Evolutionary conservation across 2,888 invertebrate species (phyloP), one percentile per base, ranked within the genome.

Genomic region (Andrena camellia): DNA sequence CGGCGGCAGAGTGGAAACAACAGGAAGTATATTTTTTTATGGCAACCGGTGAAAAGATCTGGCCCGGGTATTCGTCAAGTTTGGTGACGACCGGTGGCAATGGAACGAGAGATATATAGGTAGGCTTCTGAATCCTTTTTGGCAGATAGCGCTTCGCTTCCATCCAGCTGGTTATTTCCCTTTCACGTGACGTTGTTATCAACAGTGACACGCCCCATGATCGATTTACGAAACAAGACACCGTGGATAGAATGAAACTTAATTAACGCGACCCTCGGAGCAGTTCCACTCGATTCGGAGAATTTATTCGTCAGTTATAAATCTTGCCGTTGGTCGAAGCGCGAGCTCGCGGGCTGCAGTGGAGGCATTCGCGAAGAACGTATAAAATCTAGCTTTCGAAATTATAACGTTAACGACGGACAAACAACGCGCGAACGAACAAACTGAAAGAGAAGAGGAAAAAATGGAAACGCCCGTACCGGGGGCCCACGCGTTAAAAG

Each of bases 11-110:
- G 31, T 7, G 13, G 35, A 50, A 66, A 62, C 62, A 68, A 72
- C 20, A 3, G 13, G 20, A 2, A 31, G 26, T 66, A 23, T 70
- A 48, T 50, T 31, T 50, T 57, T 80, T 78, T 78, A 71, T 33
- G 60, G 4, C 10, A 13, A 6, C 60, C 35, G 23, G 5, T 6
- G 48, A 10, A 48, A 50, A 13, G 31, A 20, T 31, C 20, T 35
- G 8, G 50, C n/a, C 1, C 6, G 35, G 54, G 1, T 20, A 13
- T 31, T 33, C 52, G n/a, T 35, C 59, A 35, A 33, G 42, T 48
- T 33, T 17, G 13, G 23, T 20, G 31, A 52, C 10, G 50, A 67
- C 50, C 3, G n/a, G 17, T 33, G 26, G 33, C n/a, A 64, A 69
- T 73, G 29, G 31, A 42, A 52, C 6, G 29, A 6, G 42, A 42